These are phyloP conservation scores for Amazona finschi DNA, from an alignment of 2,797 vertebrate species.

Conservation along the genomic window DNA sequence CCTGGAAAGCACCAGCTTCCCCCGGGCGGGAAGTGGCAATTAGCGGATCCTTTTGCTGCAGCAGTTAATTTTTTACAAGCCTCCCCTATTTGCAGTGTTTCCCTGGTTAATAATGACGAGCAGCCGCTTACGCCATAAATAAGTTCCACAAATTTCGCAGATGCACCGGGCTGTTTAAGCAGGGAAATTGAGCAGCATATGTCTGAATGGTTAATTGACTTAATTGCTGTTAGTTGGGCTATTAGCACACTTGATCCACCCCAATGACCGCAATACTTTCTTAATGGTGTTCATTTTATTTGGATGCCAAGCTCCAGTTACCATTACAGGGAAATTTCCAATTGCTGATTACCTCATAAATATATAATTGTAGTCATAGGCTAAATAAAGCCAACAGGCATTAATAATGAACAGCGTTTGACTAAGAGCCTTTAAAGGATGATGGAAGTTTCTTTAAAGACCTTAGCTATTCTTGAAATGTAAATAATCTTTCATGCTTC, in stretches of 20 bases:
- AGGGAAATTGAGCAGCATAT: slow-evolving; percentile 78
- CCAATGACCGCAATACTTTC: slow-evolving; percentile 78
- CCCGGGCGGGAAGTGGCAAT: slow-evolving; percentile 21
- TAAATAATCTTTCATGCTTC: slow-evolving; percentile 69
- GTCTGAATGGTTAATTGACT: slow-evolving; percentile 84
- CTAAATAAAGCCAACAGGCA: slow-evolving; percentile 74
- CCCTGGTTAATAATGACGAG: slow-evolving; percentile 45
- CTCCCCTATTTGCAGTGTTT: slow-evolving; percentile 17
- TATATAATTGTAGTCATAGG: slow-evolving; percentile 81
- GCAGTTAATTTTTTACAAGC: slow-evolving; percentile 59
- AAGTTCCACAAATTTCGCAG: slow-evolving; percentile 70
- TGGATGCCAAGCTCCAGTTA: slow-evolving; percentile 83
- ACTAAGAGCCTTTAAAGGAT: slow-evolving; percentile 57
- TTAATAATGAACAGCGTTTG: slow-evolving; percentile 72
- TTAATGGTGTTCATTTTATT: slow-evolving; percentile 77
- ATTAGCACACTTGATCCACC: slow-evolving; percentile 84
- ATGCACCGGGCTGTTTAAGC: slow-evolving; percentile 71
- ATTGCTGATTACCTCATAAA: slow-evolving; percentile 85
- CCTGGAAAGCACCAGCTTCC: not conserved
- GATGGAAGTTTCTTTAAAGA: slow-evolving; percentile 69
- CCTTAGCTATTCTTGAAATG: slow-evolving; percentile 69
- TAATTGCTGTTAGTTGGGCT: slow-evolving; percentile 83
- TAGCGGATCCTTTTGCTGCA: slow-evolving; percentile 34
- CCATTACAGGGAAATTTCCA: slow-evolving; percentile 84
- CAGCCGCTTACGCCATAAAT: slow-evolving; percentile 60